Evolutionary conservation across 2,113 vertebrate genomes (phyloP).

Genomic region (Spilogale gracilis): DNA sequence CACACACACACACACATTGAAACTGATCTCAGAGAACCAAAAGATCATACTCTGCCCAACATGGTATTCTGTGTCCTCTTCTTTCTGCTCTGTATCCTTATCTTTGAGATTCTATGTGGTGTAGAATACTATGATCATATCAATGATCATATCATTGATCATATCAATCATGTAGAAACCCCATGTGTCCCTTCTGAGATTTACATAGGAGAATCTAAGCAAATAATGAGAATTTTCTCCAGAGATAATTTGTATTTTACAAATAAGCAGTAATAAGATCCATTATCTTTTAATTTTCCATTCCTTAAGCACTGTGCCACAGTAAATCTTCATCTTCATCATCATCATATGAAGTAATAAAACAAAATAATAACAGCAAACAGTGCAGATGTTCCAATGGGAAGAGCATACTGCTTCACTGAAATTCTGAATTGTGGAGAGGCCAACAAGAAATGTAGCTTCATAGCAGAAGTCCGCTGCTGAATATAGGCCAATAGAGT

Average conservation of each 20-base stretch:
- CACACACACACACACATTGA: background rate
- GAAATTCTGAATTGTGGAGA: background rate
- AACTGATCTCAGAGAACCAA: background rate
- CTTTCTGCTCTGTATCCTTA: background rate
- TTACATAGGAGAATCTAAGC: background rate
- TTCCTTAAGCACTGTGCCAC: background rate
- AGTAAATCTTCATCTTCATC: background rate
- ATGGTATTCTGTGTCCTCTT: background rate
- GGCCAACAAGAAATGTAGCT: background rate
- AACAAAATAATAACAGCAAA: background rate
- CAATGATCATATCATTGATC: background rate
- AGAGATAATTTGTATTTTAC: background rate
- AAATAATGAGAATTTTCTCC: conserved; percentile 28
- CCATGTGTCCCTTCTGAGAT: background rate
- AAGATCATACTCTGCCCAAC: background rate
- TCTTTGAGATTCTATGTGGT: background rate
- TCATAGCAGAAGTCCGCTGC: background rate
- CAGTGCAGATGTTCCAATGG: background rate
- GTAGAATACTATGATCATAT: background rate
- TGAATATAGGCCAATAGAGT: background rate
- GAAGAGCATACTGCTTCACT: background rate
- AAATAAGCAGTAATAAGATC: background rate
- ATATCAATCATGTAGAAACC: background rate
- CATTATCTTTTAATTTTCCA: background rate
- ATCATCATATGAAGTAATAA: background rate